A percentile compares a stretch with the other conserved stretches of the same genome.
phyloP scores from a whole-genome alignment of 1,140 invertebrate genomes.

The Bombus terrestris region DNA sequence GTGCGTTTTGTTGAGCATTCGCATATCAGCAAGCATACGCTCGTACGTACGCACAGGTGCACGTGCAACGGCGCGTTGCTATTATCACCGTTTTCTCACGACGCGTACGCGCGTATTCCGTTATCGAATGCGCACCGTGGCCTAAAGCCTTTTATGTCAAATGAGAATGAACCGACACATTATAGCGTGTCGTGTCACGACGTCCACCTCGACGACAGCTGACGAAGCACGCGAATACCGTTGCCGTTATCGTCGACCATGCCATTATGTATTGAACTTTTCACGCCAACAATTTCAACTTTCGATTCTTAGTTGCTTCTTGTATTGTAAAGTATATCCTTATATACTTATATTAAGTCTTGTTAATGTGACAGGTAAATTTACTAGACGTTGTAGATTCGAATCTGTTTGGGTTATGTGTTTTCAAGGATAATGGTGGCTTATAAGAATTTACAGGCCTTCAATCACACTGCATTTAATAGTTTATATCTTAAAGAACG shows the following conservation, averaged over 20 bases:
- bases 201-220: slow-evolving; percentile 12
- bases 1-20: too few species aligned
- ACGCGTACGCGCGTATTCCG: slow-evolving; percentile 40
- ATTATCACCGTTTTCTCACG: slow-evolving; percentile 59
- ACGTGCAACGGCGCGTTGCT: slow-evolving; percentile 40
- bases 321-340: background rate
- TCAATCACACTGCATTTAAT: background rate
- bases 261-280: background rate
- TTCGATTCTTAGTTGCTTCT: background rate
- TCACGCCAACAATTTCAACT: background rate
- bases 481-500: background rate
- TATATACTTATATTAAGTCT: too few species aligned
- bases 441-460: background rate
- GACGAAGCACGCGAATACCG: slow-evolving; percentile 14
- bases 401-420: background rate
- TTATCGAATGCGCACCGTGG: slow-evolving; percentile 51
- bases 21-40: slow-evolving; percentile 1
- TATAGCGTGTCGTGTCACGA: slow-evolving; percentile 24
- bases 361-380: too few species aligned
- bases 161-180: slow-evolving; percentile 41
- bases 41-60: slow-evolving; percentile 24
- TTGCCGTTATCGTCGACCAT: slow-evolving; percentile 10
- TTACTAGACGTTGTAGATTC: background rate
- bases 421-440: background rate
- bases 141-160: slow-evolving; percentile 49